Base-by-base conservation (phyloP, 2,113 vertebrate species). In the Polypterus senegalus region DNA sequence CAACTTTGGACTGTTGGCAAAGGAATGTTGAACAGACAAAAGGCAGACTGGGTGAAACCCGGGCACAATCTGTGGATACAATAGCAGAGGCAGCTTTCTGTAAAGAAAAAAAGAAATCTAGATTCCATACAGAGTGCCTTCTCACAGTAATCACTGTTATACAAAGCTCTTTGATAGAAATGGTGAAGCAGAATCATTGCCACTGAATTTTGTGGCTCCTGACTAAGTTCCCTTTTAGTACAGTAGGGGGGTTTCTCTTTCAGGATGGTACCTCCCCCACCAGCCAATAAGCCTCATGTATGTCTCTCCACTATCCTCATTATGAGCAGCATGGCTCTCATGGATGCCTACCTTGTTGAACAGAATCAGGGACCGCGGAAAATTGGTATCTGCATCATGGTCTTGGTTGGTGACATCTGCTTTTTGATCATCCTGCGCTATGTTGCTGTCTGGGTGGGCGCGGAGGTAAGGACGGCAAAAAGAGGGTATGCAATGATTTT, bases 401-500 rank as follows among this genome's bases (percentile, higher is more conserved):
- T 87, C 65, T 81, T 82, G 67, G 85, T 87, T 64, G 86, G 86
- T 3, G 86, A 88, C 65, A 77, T 87, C 64, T 88, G 86, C 63
- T 85, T 88, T 63, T 66, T 88, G 5, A 83, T 88, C 1, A 80
- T 83, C 45, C 63, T 88, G 66, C 83, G 86, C 1, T 88, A 87
- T 9, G 79, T 86, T 56, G 83, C 83, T 0, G 82, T 86, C 58
- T 88, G 85, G 86, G 83, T 88, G 54, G 85, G 86, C 0, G 84
- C 86, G 0, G 86, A 88, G 68, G 85, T 88, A 6, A 77, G 83
- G 61, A 84, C 82, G 0, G 75, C 86, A 3, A 88, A 86, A 56
- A 69, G 86, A 3, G 86, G 86, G 67, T 87, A 88, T 1, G 85
- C 86, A 66, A 88, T 88, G 86, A 83, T 88, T 63, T 81, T 88